Percentiles rank a stretch among this genome's conserved stretches.
phyloP scores from a whole-genome alignment of 2,888 invertebrate genomes.

The Rotaria macrura region DNA sequence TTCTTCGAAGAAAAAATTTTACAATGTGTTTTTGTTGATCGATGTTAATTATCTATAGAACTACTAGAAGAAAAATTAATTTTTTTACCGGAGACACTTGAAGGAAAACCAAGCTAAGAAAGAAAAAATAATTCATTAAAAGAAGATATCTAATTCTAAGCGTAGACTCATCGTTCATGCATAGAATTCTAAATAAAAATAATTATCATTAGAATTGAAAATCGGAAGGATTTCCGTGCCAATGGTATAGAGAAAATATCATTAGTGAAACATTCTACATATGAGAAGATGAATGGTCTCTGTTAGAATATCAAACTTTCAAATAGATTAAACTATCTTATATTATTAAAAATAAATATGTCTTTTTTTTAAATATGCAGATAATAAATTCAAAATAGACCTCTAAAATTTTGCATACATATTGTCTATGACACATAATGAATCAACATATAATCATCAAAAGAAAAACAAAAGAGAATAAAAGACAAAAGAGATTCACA shows the following conservation, averaged over 20 bases:
- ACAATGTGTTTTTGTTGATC: neutral
- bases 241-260: no score
- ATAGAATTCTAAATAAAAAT: neutral
- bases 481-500: neutral
- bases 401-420: neutral
- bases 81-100: neutral
- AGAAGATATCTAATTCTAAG: neutral
- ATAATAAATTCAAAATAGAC: neutral
- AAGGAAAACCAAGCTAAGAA: no score
- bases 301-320: neutral
- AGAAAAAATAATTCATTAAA: neutral
- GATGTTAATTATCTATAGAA: neutral
- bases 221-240: neutral
- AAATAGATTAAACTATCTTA: neutral
- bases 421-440: neutral
- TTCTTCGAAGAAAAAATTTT: no score
- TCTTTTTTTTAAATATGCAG: no score
- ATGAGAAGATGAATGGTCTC: no score
- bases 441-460: neutral
- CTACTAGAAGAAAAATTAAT: no score
- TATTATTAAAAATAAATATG: neutral
- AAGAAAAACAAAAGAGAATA: neutral
- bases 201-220: neutral
- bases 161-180: neutral
- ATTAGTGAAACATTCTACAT: no score